Percentiles rank a stretch among this genome's conserved stretches.
phyloP scores from a whole-genome alignment of 1,140 invertebrate genomes.

The Holotrichia oblita region DNA sequence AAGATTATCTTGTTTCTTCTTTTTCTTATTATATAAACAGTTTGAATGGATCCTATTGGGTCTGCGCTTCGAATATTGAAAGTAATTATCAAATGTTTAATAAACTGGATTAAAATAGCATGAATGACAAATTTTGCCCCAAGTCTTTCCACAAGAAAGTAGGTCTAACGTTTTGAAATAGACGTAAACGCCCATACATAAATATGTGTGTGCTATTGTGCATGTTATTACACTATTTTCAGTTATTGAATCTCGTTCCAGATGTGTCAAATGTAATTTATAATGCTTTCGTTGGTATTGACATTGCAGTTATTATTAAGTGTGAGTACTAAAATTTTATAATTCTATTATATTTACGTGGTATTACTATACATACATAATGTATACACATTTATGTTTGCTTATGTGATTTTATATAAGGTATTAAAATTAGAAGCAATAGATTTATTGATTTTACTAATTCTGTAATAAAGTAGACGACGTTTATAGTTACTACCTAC shows the following conservation, averaged over 20 bases:
- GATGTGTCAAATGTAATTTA: conserved; percentile 10
- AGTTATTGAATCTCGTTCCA: neutral
- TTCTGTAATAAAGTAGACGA: too few relatives aligned
- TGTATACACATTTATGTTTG: too few relatives aligned
- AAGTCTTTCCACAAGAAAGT: neutral
- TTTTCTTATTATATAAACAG: neutral
- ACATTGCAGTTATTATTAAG: neutral
- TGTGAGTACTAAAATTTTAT: neutral
- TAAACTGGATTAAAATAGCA: neutral
- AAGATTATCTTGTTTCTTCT: conserved; percentile 9
- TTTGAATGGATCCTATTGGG: conserved; percentile 1
- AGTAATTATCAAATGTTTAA: neutral
- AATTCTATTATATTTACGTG: too few relatives aligned
- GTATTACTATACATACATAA: too few relatives aligned
- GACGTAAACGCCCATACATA: neutral
- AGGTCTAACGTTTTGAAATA: neutral
- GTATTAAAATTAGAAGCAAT: too few relatives aligned
- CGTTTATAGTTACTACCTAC: too few relatives aligned
- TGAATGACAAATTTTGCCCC: neutral
- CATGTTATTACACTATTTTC: neutral
- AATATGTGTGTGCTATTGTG: neutral
- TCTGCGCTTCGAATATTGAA: neutral
- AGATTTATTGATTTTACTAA: too few relatives aligned
- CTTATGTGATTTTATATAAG: too few relatives aligned
- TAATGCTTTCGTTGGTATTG: neutral